Evolutionary conservation across 2,797 vertebrate genomes (phyloP).

Genomic region (Scolopax rusticola): DNA sequence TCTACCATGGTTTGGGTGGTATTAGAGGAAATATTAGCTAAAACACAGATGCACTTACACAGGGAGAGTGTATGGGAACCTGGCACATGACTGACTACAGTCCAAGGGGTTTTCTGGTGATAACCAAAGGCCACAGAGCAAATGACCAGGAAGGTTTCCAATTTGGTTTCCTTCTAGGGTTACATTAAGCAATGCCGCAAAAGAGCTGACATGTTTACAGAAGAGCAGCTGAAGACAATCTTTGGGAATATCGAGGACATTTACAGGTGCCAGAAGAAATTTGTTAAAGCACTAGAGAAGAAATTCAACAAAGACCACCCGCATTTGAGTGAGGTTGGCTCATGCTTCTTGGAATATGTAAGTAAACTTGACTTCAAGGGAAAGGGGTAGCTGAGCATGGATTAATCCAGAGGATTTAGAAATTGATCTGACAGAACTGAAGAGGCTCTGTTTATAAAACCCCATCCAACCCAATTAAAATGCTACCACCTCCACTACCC

Average conservation of each 20-base stretch:
- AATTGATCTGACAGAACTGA: neutral
- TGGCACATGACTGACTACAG: neutral
- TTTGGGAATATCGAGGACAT: slow-evolving; percentile 98
- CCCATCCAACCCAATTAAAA: neutral
- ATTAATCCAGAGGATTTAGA: neutral
- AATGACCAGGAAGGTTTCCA: neutral
- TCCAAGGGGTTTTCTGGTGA: neutral
- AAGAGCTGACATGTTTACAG: slow-evolving; percentile 94
- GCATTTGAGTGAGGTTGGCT: slow-evolving; percentile 94
- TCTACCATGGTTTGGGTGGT: neutral
- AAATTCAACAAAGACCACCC: slow-evolving; percentile 93
- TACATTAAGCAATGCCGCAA: slow-evolving; percentile 96
- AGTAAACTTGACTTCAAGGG: slow-evolving; percentile 50
- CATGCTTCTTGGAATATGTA: slow-evolving; percentile 95
- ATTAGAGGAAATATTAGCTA: neutral
- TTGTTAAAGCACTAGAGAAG: slow-evolving; percentile 92
- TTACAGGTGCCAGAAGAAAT: slow-evolving; percentile 94
- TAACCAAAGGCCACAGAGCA: neutral
- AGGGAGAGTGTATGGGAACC: neutral
- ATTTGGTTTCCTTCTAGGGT: slow-evolving; percentile 79
- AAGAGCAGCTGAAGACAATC: slow-evolving; percentile 93
- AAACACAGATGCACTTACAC: neutral
- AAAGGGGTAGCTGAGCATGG: neutral
- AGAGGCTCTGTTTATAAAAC: neutral
- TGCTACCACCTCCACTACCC: neutral